Percentiles rank a stretch among this genome's conserved stretches.
phyloP scores from a whole-genome alignment of 2,797 vertebrate genomes.

The Aldrovandia affinis region DNA sequence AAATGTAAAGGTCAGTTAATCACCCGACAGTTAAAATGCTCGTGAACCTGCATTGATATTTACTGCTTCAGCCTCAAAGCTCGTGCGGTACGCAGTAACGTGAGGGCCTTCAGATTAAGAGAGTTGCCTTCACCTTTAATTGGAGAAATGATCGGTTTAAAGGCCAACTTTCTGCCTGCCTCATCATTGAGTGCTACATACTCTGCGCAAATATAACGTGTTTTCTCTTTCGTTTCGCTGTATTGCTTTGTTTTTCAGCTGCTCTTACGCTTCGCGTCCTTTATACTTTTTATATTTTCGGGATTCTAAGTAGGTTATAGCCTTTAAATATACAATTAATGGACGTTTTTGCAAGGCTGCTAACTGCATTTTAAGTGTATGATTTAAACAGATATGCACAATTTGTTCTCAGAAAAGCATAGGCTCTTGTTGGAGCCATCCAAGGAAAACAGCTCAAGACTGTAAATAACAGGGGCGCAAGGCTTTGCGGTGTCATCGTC shows the following conservation, averaged over 20 bases:
- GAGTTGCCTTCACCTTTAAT: no score
- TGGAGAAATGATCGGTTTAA: no score
- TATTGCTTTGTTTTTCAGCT: neutral
- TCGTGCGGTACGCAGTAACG: no score
- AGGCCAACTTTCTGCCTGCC: no score
- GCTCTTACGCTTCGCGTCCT: neutral
- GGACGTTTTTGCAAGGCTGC: neutral
- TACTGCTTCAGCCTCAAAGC: no score
- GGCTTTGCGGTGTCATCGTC: neutral
- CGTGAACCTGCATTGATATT: no score
- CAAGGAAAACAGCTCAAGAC: constrained; percentile 1
- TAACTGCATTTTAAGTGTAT: constrained; percentile 17
- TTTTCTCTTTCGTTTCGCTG: neutral
- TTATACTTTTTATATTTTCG: neutral
- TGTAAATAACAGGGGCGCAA: neutral
- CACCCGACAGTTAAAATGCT: no score
- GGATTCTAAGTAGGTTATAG: neutral
- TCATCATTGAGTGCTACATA: neutral
- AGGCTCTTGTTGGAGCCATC: neutral
- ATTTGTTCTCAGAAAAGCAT: constrained; percentile 12
- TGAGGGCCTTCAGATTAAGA: no score
- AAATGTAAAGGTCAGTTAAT: no score
- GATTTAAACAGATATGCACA: constrained; percentile 22
- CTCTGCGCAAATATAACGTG: neutral
- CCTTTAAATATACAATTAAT: neutral